Base-by-base conservation (phyloP, 2,888 invertebrate genomes). In the Fabriciana adippe region DNA sequence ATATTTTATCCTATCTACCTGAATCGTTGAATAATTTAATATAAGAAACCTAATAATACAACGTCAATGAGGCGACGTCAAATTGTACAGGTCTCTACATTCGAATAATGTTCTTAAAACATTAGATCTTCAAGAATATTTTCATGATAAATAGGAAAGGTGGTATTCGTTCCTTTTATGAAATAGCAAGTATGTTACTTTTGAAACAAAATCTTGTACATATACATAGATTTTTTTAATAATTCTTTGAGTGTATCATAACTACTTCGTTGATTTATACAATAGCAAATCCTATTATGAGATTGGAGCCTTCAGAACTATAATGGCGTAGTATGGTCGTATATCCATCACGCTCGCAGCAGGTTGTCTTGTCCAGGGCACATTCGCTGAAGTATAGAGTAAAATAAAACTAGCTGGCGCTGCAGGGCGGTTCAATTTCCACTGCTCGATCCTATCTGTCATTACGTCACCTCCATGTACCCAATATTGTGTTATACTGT, bases 311-410 rank as follows among this genome's bases (percentile, higher is more conserved):
- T 50, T 68, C 41, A 55, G 66, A 60, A 72, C 72, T 71, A 74
- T 68, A 72, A 72, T 73, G 64, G 70, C 66, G 56, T 68, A 65
- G 61, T 70, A 69, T 66, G 72, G 71, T 68, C 60, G 57, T 73
- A 64, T 75, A 72, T 75, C 83, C 81, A 88, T 88, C 88, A 85
- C 71, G 74, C 74, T 81, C 90, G 64, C 90, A 88, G 90, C 89
- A 81, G 89, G 90, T 80, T 78, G 85, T 83, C 83, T 85, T 84
- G 87, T 86, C 77, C 82, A 69, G 72, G 68, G 76, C 70, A 76
- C 78, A 75, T 76, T 76, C 77, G 75, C 76, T 85, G 82, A 86
- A 85, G 86, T 87, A 88, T 85, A 80, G 84, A 82, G 80, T 84
- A 84, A 85, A 85, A 87, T 87, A 76, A 77, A 76, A 75, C 74